These are phyloP conservation scores for Columba janthina DNA, from an alignment of 2,113 vertebrate genomes.

Conservation along the genomic window DNA sequence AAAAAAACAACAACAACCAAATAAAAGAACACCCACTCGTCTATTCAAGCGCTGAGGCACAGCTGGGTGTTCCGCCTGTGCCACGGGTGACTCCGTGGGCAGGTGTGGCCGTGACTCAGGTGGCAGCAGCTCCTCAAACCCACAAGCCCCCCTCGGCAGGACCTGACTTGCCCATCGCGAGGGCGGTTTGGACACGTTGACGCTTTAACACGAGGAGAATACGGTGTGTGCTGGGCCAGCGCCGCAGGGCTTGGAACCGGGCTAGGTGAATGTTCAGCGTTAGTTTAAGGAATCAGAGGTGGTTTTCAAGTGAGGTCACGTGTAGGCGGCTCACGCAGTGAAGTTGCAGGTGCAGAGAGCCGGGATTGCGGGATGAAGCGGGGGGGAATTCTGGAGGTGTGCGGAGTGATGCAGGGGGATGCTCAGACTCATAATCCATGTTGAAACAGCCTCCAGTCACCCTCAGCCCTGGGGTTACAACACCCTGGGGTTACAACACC, in stretches of 20 bases:
- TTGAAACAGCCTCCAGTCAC: neutral
- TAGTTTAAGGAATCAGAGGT: neutral
- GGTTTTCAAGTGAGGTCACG: neutral
- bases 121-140: neutral
- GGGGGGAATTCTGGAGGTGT: neutral
- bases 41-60: neutral
- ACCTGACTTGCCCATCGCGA: fast-evolving
- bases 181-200: neutral
- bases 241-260: fast-evolving
- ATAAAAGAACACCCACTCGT: neutral
- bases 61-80: fast-evolving
- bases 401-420: neutral
- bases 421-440: neutral
- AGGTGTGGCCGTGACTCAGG: neutral
- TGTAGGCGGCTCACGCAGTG: fast-evolving
- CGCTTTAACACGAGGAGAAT: fast-evolving
- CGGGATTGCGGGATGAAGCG: fast-evolving
- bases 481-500: neutral
- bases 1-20: neutral
- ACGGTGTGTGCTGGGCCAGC: fast-evolving
- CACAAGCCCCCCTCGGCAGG: fast-evolving
- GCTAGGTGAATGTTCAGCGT: fast-evolving
- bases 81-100: neutral
- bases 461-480: neutral
- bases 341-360: fast-evolving